Percentiles rank a stretch among this genome's conserved stretches.
These are phyloP conservation scores for Nothoprocta pentlandii DNA, from an alignment of 2,113 vertebrate genomes.

Conservation along the genomic window DNA sequence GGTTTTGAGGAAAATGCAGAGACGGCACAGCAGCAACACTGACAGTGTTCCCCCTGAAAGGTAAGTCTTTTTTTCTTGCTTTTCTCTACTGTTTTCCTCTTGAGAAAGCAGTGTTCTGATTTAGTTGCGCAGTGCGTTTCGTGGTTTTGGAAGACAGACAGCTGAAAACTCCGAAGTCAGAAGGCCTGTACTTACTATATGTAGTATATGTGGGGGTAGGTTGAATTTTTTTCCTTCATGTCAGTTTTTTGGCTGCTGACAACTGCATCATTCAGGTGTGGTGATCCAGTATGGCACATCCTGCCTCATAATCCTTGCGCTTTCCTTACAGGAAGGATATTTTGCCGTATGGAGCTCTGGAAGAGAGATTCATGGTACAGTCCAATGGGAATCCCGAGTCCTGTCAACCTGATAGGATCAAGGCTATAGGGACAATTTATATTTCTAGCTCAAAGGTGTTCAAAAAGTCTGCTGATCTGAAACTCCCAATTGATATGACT, in stretches of 20 bases:
- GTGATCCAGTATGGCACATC: not conserved
- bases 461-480: not conserved
- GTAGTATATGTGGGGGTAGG: not conserved
- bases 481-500: not conserved
- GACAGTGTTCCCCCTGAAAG: constrained; percentile 93
- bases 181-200: not conserved
- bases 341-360: not conserved
- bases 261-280: not conserved
- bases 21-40: constrained; percentile 97
- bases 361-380: not conserved
- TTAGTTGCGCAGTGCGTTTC: not conserved
- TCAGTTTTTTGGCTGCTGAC: not conserved
- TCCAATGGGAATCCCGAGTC: not conserved
- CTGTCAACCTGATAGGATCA: not conserved
- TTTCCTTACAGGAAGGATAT: not conserved
- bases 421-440: not conserved
- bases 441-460: not conserved
- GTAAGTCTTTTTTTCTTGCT: constrained; percentile 63
- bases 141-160: not conserved
- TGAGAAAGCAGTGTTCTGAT: not conserved
- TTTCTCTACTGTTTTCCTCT: not conserved
- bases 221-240: not conserved
- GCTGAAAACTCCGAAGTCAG: not conserved
- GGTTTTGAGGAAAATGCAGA: constrained; percentile 94
- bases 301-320: not conserved